Evolutionary conservation across 2,888 invertebrate genomes (phyloP), one percentile per base, ranked within the genome.

Genomic region (Rosalia funebris): DNA sequence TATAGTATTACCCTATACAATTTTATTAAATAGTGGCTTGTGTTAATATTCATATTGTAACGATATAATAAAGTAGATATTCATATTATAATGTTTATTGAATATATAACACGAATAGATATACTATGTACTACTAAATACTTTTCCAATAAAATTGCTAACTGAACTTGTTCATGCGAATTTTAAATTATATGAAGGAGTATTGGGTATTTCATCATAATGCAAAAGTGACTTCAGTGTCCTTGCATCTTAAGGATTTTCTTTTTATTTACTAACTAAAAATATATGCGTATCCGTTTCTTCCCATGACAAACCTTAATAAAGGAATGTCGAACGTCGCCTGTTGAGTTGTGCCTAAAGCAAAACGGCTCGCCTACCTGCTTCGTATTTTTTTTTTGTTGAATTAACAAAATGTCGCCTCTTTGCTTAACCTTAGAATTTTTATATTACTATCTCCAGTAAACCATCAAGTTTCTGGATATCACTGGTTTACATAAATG

Each of bases 311-410:
- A 56, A 60, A 39, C 53, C 65, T 58, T 61, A 63, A 66, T 61
- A 62, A 62, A 63, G 60, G 66, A 66, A 66, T 66, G 63, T 63
- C 58, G 65, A 62, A 62, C 60, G 61, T 66, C 63, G 63, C 66
- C 63, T 59, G 63, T 60, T 61, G 45, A 42, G 48, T 54, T 63
- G 56, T 42, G 64, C 70, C 67, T 59, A 12, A 7, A 63, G 70
- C 66, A 39, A 62, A 65, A 61, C 67, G 65, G 63, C 62, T 68
- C 68, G 67, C 69, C 69, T 69, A 69, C 71, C 69, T 71, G 68
- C 50, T 60, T 60, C 32, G 52, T 63, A 52, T 66, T 42, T 58
- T 31, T 65, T 63, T 57, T 53, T 42, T n/a, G n/a, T 62, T 64
- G 52, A 64, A 44, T 48, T 37, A 59, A 63, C 60, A 53, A 62